These are phyloP conservation scores for Montipora capitata DNA, from an alignment of 92 coral and sea anemone genomes.

Conservation along the genomic window DNA sequence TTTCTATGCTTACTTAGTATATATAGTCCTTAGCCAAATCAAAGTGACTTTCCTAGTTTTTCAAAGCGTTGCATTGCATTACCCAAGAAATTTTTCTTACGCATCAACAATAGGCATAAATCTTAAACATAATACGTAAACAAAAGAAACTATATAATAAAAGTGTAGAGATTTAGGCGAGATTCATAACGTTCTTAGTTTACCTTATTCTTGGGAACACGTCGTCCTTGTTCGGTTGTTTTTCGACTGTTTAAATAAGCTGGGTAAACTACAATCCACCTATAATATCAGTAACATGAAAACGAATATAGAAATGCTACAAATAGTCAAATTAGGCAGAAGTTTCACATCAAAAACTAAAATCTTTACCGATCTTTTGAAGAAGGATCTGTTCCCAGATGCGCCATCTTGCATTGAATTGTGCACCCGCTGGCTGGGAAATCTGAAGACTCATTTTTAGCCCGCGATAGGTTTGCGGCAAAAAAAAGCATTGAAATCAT, in stretches of 20 bases:
- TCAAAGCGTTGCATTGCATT: too few species aligned
- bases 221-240: constrained; percentile 94
- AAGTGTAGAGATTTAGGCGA: too few species aligned
- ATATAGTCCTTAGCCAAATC: too few species aligned
- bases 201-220: constrained; percentile 94
- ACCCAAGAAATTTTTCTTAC: too few species aligned
- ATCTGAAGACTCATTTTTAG: constrained; percentile 16
- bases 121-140: too few species aligned
- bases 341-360: neutral
- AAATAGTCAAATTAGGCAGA: neutral
- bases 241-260: constrained; percentile 92
- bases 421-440: constrained; percentile 36
- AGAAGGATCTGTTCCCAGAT: constrained; percentile 88
- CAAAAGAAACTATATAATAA: too few species aligned
- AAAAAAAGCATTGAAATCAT: neutral
- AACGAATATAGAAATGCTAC: neutral
- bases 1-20: too few species aligned
- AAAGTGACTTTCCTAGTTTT: too few species aligned
- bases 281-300: constrained; percentile 16
- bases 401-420: constrained; percentile 88
- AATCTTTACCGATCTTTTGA: constrained; percentile 87
- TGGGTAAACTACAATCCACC: constrained; percentile 97
- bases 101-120: too few species aligned
- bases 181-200: too few species aligned
- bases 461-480: constrained; percentile 11